Base-by-base conservation (phyloP, 2,888 invertebrate genomes). In the Tetragonisca angustula region DNA sequence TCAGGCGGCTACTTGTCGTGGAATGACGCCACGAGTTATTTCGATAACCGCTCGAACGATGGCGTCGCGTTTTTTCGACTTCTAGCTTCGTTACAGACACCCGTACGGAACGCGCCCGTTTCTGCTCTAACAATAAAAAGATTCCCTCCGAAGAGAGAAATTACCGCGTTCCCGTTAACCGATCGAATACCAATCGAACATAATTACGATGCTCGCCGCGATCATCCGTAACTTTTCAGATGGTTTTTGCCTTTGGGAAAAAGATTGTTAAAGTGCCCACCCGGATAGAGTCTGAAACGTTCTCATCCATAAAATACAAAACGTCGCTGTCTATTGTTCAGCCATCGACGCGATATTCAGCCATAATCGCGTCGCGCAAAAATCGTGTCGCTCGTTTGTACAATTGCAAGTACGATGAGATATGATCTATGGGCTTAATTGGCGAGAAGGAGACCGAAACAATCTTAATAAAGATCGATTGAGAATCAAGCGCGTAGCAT, bases 141-240 rank as follows among this genome's bases (percentile, higher is more conserved):
- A 87, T 79, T 62, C 61, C 86, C 83, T 72, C n/a, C 32, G 78
- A 1, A 43, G 43, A 80, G 87, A 88, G 81, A 89, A 87, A 90
- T 87, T 86, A 89, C 84, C 61, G 76, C 24, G 71, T 86, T 89
- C 83, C 90, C 89, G 90, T 89, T 90, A 90, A n/a, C 76, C 79
- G 87, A 90, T 87, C 87, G 84, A 67, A 76, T 74, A 79, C 80
- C 84, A 54, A 89, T 87, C 82, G 79, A 65, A 50, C 76, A 68
- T 78, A 74, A 70, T 67, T 80, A 68, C 78, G 83, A 73, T 27
- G 77, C 61, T 82, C 67, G 43, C 75, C n/a, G 79, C 65, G 65
- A 49, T 61, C 65, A 64, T 27, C 49, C 67, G 76, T 79, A 80
- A 86, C 82, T 87, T 86, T 90, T 89, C 81, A 89, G 36, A 79